Conservation (phyloP, 2,113 vertebrate species). For the Hepsetus odoe region DNA sequence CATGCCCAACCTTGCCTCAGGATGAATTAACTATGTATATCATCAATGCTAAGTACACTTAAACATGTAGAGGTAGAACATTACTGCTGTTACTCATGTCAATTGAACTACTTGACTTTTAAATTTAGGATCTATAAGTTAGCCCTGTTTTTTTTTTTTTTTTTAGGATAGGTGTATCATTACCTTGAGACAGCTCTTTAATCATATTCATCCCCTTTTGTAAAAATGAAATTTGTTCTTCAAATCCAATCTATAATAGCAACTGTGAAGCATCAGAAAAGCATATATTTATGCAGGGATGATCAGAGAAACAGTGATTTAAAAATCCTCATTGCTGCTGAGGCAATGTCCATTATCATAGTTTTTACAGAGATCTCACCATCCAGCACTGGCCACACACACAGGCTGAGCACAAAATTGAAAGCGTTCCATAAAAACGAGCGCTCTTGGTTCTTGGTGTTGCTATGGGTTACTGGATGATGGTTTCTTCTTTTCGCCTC, state of each 20-base stretch:
- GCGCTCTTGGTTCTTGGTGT: slow-evolving; percentile 7
- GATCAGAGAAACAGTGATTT: not conserved
- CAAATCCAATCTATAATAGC: not conserved
- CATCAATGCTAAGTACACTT: too few relatives aligned
- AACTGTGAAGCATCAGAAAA: slow-evolving; percentile 13
- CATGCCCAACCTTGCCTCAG: too few relatives aligned
- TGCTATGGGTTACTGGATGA: slow-evolving; percentile 43
- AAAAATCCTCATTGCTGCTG: not conserved
- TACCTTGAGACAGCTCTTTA: too few relatives aligned
- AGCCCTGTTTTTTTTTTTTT: too few relatives aligned
- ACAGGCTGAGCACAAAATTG: slow-evolving; percentile 4
- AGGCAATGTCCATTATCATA: not conserved
- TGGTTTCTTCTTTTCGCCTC: slow-evolving; percentile 26
- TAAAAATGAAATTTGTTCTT: not conserved
- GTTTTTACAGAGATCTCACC: not conserved
- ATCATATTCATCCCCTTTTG: not conserved
- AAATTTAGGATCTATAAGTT: too few relatives aligned
- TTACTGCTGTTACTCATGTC: too few relatives aligned
- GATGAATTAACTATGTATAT: too few relatives aligned
- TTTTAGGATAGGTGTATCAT: too few relatives aligned
- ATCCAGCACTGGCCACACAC: not conserved
- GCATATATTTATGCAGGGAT: not conserved
- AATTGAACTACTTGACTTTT: too few relatives aligned
- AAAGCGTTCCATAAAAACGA: slow-evolving; percentile 30
- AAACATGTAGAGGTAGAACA: too few relatives aligned